phyloP scores from a whole-genome alignment of 2,113 vertebrate species.

The Poeciliopsis occidentalis region DNA sequence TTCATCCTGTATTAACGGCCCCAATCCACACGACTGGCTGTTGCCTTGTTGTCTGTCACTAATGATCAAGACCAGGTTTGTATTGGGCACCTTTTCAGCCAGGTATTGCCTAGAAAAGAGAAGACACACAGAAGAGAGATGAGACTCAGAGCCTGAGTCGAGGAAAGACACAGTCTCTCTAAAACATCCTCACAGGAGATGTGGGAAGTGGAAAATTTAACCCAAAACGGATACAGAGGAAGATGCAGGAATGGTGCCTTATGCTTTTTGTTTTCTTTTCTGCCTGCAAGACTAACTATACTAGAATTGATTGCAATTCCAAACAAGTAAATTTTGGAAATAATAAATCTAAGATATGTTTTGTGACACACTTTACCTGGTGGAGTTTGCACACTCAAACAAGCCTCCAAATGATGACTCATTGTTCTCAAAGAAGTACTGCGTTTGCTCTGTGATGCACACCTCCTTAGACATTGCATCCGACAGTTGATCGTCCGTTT shows the following conservation, averaged over 20 bases:
- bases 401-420: conserved; percentile 84
- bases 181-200: conserved; percentile 33
- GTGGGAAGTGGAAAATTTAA: conserved; percentile 31
- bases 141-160: neutral
- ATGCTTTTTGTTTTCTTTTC: neutral
- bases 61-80: conserved; percentile 94
- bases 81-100: conserved; percentile 92
- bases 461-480: conserved; percentile 85
- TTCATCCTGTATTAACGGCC: conserved; percentile 87
- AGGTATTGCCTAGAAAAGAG: conserved; percentile 85
- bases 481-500: conserved; percentile 84
- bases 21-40: conserved; percentile 84
- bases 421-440: conserved; percentile 89
- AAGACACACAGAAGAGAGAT: conserved; percentile 41
- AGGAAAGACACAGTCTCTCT: conserved; percentile 48
- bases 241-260: neutral
- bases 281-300: neutral
- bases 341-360: neutral
- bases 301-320: neutral
- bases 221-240: conserved; percentile 20
- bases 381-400: conserved; percentile 90
- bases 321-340: neutral
- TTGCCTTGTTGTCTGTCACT: conserved; percentile 84
- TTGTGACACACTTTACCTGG: conserved; percentile 82
- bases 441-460: conserved; percentile 95